These are phyloP conservation scores for Melanocharis versteri DNA, from an alignment of 2,113 vertebrate genomes.

Conservation along the genomic window DNA sequence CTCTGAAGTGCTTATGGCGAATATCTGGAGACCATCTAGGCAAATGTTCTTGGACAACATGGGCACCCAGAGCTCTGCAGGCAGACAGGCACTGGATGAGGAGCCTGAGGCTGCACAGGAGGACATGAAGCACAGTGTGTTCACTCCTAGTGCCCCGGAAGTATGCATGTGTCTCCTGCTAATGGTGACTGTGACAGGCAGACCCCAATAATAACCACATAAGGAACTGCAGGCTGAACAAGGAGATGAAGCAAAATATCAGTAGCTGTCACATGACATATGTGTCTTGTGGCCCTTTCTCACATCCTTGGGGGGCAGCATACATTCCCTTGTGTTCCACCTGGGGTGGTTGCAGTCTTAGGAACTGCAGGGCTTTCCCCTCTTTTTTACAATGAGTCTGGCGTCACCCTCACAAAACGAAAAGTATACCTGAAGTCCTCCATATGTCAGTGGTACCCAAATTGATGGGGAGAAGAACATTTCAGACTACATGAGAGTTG, in stretches of 20 bases:
- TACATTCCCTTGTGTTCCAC: fast-evolving
- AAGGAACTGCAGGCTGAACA: not conserved
- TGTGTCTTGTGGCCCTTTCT: not conserved
- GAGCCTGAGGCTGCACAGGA: not conserved
- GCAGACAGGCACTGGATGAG: not conserved
- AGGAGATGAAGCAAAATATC: not conserved
- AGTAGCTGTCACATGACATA: not conserved
- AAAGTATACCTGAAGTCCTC: not conserved
- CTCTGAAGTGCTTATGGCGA: not conserved
- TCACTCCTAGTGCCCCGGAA: not conserved
- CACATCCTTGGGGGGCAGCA: not conserved
- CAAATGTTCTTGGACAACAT: not conserved
- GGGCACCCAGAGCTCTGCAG: not conserved
- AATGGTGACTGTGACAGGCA: not conserved
- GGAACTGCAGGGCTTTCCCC: not conserved
- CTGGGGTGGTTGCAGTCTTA: not conserved
- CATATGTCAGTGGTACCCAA: not conserved
- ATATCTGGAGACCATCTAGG: not conserved
- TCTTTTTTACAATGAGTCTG: not conserved
- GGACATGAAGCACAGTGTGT: fast-evolving
- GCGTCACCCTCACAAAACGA: not conserved
- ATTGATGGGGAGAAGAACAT: not conserved
- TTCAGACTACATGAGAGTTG: not conserved
- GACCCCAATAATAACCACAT: fast-evolving
- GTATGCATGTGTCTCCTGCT: not conserved